phyloP scores from a whole-genome alignment of 2,888 invertebrate genomes.

The Drosophila prolongata region DNA sequence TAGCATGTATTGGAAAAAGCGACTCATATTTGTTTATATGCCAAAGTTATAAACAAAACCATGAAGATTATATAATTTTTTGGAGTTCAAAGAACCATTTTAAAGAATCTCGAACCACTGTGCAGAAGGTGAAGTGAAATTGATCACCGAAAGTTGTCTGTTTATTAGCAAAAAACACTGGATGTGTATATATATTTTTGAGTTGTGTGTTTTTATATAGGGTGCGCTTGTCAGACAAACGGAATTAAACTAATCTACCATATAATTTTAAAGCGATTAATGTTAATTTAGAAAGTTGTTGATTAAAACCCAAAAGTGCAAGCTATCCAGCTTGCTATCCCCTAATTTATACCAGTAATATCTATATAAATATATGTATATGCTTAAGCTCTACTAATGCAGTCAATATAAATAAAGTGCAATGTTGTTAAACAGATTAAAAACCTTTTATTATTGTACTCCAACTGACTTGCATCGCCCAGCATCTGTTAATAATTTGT shows the following conservation, averaged over 20 bases:
- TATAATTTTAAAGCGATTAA: conserved; percentile 45
- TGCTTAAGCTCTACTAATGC: conserved; percentile 66
- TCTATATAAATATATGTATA: conserved; percentile 24
- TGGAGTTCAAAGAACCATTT: not conserved
- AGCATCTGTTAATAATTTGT: conserved; percentile 59
- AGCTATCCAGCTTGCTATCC: conserved; percentile 1
- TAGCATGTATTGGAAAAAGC: conserved; percentile 3
- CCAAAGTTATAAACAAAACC: conserved; percentile 27
- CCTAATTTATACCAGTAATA: conserved; percentile 38
- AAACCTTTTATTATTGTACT: not conserved
- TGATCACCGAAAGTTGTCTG: conserved; percentile 31
- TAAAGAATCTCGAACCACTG: conserved; percentile 28
- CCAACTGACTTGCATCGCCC: conserved; percentile 10
- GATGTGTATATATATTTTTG: conserved; percentile 16
- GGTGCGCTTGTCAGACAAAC: conserved; percentile 48
- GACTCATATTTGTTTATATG: conserved; percentile 39
- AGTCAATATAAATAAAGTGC: conserved; percentile 76
- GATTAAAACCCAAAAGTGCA: conserved; percentile 19
- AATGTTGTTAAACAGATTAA: conserved; percentile 57
- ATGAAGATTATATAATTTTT: conserved; percentile 12
- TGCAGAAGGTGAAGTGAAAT: conserved; percentile 28
- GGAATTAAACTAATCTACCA: conserved; percentile 53
- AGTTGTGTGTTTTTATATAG: conserved; percentile 19
- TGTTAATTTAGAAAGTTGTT: conserved; percentile 35
- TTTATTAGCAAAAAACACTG: conserved; percentile 26